These are phyloP conservation scores for Mormyrus lacerda DNA, from an alignment of 2,113 vertebrate genomes.

Conservation along the genomic window DNA sequence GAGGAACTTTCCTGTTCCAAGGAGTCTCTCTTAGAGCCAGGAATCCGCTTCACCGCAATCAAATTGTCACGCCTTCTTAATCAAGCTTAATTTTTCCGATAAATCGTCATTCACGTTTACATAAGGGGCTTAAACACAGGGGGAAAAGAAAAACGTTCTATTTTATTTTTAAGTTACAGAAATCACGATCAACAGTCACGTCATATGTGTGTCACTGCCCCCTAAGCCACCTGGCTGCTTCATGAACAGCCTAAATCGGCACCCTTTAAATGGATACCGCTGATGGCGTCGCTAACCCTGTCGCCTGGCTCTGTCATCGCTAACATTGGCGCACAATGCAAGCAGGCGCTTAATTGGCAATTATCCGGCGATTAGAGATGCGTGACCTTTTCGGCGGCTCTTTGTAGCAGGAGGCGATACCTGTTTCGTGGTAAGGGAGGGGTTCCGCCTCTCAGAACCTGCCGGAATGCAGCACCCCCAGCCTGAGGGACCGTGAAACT, in stretches of 20 bases:
- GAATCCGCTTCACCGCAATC: background rate
- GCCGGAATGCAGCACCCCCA: background rate
- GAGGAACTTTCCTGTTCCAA: background rate
- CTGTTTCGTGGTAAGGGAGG: background rate
- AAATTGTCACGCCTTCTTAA: background rate
- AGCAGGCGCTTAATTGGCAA: constrained; percentile 39
- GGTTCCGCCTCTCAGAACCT: background rate
- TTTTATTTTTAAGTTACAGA: background rate
- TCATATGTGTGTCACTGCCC: background rate
- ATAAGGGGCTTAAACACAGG: background rate
- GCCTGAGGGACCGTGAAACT: background rate
- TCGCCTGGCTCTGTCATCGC: background rate
- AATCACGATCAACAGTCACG: background rate
- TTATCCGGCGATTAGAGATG: constrained; percentile 42
- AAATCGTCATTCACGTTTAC: background rate
- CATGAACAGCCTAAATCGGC: background rate
- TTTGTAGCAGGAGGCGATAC: constrained; percentile 22
- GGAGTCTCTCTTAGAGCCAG: background rate
- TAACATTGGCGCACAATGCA: constrained; percentile 8
- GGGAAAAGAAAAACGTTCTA: background rate
- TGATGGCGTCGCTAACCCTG: background rate
- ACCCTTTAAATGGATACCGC: background rate
- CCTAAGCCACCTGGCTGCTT: background rate
- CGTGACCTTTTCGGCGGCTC: constrained; percentile 30
- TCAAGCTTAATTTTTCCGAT: background rate